phyloP scores from a whole-genome alignment of 1,140 invertebrate species.

The Ladona fulva region DNA sequence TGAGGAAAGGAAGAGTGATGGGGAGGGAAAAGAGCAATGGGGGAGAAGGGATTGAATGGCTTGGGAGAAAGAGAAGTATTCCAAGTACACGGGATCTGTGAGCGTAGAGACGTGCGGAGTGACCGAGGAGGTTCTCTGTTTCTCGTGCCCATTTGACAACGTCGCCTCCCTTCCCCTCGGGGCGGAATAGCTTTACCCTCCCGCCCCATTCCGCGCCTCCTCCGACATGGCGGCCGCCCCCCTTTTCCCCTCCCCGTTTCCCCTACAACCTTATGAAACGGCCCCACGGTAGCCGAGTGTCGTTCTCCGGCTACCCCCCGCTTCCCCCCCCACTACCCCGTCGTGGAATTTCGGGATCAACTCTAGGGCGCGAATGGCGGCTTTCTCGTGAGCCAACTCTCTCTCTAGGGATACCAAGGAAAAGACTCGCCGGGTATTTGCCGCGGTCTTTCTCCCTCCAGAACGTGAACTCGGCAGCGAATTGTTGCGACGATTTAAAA shows the following conservation, averaged over 20 bases:
- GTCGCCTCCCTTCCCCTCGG: constrained; percentile 4
- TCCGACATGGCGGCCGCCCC: constrained; percentile 18
- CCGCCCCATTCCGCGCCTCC: constrained; percentile 4
- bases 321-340: not conserved
- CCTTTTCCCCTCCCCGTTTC: constrained; percentile 15
- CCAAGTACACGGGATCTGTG: no score
- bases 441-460: constrained; percentile 7
- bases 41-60: not conserved
- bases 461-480: no score
- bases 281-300: constrained; percentile 32
- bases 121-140: constrained; percentile 4
- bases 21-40: not conserved
- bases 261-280: constrained; percentile 26
- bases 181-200: constrained; percentile 17
- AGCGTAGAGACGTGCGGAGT: not conserved
- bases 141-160: constrained; percentile 12
- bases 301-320: constrained; percentile 23
- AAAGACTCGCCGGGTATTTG: not conserved
- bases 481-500: no score
- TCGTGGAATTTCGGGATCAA: constrained; percentile 26
- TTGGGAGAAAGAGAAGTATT: not conserved
- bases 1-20: not conserved
- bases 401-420: not conserved
- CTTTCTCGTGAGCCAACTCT: constrained; percentile 11
- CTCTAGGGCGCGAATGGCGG: constrained; percentile 29